phyloP scores from a whole-genome alignment of 2,888 invertebrate species.

The Keiferia lycopersicella region DNA sequence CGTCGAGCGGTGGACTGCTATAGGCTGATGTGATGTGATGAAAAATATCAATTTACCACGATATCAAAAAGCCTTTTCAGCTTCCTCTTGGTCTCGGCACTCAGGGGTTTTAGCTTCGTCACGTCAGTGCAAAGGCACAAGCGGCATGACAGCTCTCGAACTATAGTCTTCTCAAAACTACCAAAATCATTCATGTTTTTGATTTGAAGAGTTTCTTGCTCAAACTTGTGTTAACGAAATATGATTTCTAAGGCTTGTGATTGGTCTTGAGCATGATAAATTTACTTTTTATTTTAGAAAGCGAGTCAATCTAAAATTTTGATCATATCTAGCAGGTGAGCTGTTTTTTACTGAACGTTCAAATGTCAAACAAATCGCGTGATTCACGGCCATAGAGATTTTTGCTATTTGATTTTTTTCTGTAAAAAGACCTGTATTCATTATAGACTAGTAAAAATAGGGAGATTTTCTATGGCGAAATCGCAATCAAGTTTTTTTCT shows the following conservation, averaged over 20 bases:
- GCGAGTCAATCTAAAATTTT: constrained; percentile 21
- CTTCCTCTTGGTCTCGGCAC: constrained; percentile 67
- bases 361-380: background rate
- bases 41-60: constrained; percentile 49
- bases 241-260: background rate
- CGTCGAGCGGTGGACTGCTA: too few species aligned
- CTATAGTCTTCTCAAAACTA: constrained; percentile 69
- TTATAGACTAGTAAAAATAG: too few species aligned
- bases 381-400: constrained; percentile 4
- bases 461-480: background rate
- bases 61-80: constrained; percentile 70
- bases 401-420: background rate
- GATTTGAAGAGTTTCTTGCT: constrained; percentile 32
- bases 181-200: constrained; percentile 70
- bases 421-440: background rate
- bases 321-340: constrained; percentile 6
- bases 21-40: background rate
- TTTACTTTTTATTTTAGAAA: constrained; percentile 1
- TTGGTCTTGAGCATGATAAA: constrained; percentile 21
- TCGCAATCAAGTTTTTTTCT: too few species aligned
- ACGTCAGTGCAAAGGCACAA: constrained; percentile 74
- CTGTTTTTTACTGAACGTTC: background rate
- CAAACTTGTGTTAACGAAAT: background rate
- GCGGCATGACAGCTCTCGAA: constrained; percentile 73
- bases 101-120: constrained; percentile 70